Evolutionary conservation across 2,888 invertebrate species (phyloP).

Genomic region (Archaeoteleia sp.): DNA sequence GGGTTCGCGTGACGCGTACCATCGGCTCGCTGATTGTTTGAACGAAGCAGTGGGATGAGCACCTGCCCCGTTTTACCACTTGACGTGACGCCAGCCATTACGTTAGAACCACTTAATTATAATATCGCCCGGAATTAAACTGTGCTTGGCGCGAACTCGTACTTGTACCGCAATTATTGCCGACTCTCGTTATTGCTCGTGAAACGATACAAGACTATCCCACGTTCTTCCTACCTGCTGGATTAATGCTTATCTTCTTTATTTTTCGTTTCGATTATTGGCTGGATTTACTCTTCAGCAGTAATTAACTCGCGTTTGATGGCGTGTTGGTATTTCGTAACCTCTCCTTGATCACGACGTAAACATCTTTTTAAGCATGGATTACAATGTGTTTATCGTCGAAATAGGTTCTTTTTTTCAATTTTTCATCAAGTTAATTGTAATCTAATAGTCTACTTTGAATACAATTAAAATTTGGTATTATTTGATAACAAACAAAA

Average conservation of each 20-base stretch:
- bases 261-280: conserved; percentile 22
- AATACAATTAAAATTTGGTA: too few relatives aligned
- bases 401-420: too few relatives aligned
- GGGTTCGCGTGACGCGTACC: conserved; percentile 60
- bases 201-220: conserved; percentile 57
- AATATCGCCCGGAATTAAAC: conserved; percentile 74
- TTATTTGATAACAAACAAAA: too few relatives aligned
- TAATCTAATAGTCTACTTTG: too few relatives aligned
- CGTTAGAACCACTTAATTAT: conserved; percentile 74
- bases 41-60: conserved; percentile 64
- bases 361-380: too few relatives aligned
- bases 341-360: too few relatives aligned
- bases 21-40: conserved; percentile 73
- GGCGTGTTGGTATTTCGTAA: not conserved
- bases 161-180: conserved; percentile 73
- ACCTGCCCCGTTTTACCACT: conserved; percentile 64
- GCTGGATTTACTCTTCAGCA: conserved; percentile 4
- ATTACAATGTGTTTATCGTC: too few relatives aligned
- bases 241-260: conserved; percentile 41
- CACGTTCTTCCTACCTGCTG: conserved; percentile 33
- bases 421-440: too few relatives aligned
- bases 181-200: conserved; percentile 67
- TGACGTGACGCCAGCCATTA: conserved; percentile 74
- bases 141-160: conserved; percentile 73
- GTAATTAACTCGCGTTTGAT: conserved; percentile 20